These are phyloP conservation scores for Parazoanthus darwini DNA, from an alignment of 92 coral and sea anemone genomes.

Conservation along the genomic window DNA sequence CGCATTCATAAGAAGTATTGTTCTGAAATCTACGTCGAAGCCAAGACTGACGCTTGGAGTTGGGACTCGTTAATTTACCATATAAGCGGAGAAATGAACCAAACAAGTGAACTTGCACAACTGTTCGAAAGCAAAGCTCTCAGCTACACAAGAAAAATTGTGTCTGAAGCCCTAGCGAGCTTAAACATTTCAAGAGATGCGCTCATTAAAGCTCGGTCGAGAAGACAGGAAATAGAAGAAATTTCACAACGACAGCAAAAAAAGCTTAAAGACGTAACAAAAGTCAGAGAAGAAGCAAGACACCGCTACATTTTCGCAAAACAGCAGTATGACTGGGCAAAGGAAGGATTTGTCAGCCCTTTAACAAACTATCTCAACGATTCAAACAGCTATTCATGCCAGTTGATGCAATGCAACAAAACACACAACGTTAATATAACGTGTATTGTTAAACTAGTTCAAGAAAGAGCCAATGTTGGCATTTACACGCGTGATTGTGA, in stretches of 20 bases:
- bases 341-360: not conserved
- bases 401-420: conserved; percentile 22
- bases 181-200: conserved; percentile 5
- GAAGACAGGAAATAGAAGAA: conserved; percentile 13
- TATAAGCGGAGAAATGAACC: conserved; percentile 7
- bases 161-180: conserved; percentile 9
- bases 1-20: not conserved
- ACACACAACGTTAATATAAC: not conserved
- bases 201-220: not conserved
- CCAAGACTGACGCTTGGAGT: conserved; percentile 11
- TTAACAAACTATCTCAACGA: not conserved
- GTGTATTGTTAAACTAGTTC: conserved; percentile 7
- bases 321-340: not conserved
- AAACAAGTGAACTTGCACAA: conserved; percentile 26
- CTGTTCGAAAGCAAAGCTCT: conserved; percentile 12
- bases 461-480: not conserved
- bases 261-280: not conserved
- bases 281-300: not conserved
- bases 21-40: not conserved
- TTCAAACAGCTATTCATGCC: not conserved
- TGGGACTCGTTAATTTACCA: conserved; percentile 11
- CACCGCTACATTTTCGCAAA: not conserved
- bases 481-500: not conserved
- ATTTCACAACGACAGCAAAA: not conserved
- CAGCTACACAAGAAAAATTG: conserved; percentile 2